A percentile compares a stretch with the other conserved stretches of the same genome.
phyloP scores from a whole-genome alignment of 2,797 vertebrate species.

The Octomys mimax region DNA sequence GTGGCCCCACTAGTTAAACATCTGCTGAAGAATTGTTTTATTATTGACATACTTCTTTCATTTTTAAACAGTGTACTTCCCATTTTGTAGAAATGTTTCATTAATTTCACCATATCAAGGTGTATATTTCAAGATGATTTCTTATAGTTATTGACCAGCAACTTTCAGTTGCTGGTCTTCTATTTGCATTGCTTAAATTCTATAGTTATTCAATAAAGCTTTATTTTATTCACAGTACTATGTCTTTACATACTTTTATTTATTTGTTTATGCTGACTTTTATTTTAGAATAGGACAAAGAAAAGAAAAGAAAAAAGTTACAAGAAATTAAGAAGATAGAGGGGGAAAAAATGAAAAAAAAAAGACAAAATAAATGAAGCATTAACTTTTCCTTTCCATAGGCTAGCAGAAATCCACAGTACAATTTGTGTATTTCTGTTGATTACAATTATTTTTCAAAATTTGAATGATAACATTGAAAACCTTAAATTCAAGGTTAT shows the following conservation, averaged over 20 bases:
- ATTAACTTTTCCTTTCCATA: no score
- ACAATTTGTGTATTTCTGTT: no score
- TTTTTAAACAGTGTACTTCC: not conserved
- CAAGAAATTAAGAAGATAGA: no score
- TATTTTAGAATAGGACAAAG: not conserved
- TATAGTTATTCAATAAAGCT: not conserved
- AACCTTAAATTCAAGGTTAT: not conserved
- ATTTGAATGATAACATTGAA: no score
- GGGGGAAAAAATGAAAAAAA: no score
- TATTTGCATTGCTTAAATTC: not conserved
- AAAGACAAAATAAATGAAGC: no score
- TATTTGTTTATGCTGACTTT: not conserved
- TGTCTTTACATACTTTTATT: not conserved
- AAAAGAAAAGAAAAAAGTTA: no score
- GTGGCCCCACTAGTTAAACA: not conserved
- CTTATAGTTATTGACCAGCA: not conserved
- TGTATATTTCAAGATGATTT: not conserved
- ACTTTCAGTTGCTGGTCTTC: not conserved
- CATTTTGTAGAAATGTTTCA: not conserved
- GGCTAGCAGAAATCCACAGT: no score
- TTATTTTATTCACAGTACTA: not conserved
- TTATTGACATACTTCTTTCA: not conserved
- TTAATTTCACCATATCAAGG: not conserved
- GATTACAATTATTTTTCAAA: no score
- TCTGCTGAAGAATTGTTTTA: not conserved